Percentiles rank a stretch among this genome's conserved stretches.
Evolutionary conservation across 2,113 vertebrate species (phyloP).

Genomic region (Calidris pugnax): DNA sequence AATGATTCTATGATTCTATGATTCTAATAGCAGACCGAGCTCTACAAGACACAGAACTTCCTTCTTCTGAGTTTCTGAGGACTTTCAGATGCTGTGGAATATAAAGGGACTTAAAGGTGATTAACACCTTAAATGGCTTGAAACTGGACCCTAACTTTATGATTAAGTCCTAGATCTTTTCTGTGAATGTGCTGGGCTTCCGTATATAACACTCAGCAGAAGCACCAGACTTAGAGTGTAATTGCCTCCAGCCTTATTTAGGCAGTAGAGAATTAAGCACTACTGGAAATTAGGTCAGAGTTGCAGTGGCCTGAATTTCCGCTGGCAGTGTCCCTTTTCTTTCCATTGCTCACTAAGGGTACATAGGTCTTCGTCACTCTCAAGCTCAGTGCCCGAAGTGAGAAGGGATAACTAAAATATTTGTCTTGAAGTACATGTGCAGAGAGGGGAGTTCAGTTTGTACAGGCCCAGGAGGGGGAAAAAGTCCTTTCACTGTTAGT

Average conservation of each 20-base stretch:
- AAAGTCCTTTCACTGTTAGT: neutral
- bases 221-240: neutral
- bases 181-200: neutral
- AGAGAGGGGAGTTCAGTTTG: neutral
- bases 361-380: neutral
- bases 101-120: neutral
- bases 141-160: neutral
- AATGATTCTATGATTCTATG: too few relatives aligned
- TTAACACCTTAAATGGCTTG: neutral
- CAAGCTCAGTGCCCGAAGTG: accelerated
- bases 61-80: neutral
- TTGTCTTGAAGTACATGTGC: neutral
- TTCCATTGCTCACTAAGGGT: accelerated
- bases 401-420: neutral
- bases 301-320: neutral
- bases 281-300: neutral
- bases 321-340: neutral
- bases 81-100: neutral
- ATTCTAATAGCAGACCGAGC: neutral
- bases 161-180: neutral
- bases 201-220: neutral
- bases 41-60: neutral
- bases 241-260: neutral
- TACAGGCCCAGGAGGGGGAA: neutral
- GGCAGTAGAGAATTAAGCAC: neutral